A percentile compares a stretch with the other conserved stretches of the same genome.
These are phyloP conservation scores for Brachionichthys hirsutus DNA, from an alignment of 2,113 vertebrate species.

Conservation along the genomic window DNA sequence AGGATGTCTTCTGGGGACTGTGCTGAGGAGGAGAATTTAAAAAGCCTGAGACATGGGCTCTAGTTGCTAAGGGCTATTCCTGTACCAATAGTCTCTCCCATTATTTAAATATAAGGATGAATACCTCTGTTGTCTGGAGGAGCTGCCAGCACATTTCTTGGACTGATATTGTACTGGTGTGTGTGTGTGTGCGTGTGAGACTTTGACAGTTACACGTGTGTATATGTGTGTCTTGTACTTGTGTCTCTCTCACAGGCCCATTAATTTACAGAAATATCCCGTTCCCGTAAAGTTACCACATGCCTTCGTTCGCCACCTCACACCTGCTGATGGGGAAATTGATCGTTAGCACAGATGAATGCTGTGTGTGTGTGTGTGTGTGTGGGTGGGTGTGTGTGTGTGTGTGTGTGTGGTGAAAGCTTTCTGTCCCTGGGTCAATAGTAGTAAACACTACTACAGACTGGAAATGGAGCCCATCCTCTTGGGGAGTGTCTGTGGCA, in stretches of 20 bases:
- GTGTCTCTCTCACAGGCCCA: conserved; percentile 43
- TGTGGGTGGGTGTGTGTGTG: conserved; percentile 4
- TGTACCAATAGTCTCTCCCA: conserved; percentile 57
- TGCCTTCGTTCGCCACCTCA: conserved; percentile 3
- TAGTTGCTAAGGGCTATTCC: conserved; percentile 56
- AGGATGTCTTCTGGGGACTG: conserved; percentile 16
- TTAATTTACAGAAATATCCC: conserved; percentile 55
- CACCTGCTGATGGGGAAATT: conserved; percentile 53
- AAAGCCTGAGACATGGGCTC: conserved; percentile 19
- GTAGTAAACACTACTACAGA: conserved; percentile 52
- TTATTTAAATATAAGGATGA: conserved; percentile 70
- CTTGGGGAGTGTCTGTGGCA: conserved; percentile 53
- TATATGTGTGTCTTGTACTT: too few species aligned
- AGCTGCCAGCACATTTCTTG: conserved; percentile 47
- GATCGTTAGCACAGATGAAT: conserved; percentile 45
- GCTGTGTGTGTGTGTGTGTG: conserved; percentile 14
- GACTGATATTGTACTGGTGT: conserved; percentile 6
- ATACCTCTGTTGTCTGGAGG: conserved; percentile 59
- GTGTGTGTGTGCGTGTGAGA: neutral
- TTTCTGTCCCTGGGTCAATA: conserved; percentile 49
- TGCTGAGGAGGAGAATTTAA: conserved; percentile 38
- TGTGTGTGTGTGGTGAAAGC: conserved; percentile 17
- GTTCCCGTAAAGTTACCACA: conserved; percentile 45
- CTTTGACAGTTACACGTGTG: neutral
- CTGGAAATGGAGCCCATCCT: conserved; percentile 53